phyloP scores from a whole-genome alignment of 2,113 vertebrate species.

The Chionomys nivalis region DNA sequence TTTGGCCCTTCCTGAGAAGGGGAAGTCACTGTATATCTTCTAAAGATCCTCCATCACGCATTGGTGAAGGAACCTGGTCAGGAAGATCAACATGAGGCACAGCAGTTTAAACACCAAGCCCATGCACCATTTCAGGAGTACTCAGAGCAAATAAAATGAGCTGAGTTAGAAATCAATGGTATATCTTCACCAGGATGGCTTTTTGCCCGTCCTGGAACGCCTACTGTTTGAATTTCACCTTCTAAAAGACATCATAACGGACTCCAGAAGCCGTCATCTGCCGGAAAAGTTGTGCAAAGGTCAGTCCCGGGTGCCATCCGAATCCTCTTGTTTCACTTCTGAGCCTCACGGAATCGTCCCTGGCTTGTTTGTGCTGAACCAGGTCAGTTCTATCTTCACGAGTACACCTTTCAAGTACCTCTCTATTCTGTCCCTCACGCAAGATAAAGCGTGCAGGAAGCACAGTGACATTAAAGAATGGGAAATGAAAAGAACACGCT shows the following conservation, averaged over 20 bases:
- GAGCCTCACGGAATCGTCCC: conserved; percentile 9
- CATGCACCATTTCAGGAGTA: neutral
- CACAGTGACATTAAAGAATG: conserved; percentile 53
- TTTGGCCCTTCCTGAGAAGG: neutral
- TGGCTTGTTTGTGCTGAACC: conserved; percentile 33
- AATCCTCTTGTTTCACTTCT: conserved; percentile 53
- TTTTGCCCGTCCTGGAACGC: neutral
- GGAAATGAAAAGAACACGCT: conserved; percentile 63
- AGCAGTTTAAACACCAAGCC: neutral
- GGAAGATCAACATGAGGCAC: neutral
- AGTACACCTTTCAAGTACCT: conserved; percentile 63
- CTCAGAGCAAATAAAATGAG: neutral
- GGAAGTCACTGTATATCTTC: neutral
- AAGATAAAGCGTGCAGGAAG: conserved; percentile 56
- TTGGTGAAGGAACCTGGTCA: neutral
- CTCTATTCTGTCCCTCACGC: neutral
- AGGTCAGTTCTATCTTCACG: conserved; percentile 27
- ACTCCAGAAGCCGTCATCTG: conserved; percentile 9
- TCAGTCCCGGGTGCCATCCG: neutral
- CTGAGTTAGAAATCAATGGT: neutral
- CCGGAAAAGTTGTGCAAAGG: conserved; percentile 26
- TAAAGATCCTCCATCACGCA: neutral
- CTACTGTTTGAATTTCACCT: neutral
- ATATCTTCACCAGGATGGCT: neutral
- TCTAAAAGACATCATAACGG: neutral